phyloP scores from a whole-genome alignment of 2,888 invertebrate genomes.

The Calameuta pallipes region DNA sequence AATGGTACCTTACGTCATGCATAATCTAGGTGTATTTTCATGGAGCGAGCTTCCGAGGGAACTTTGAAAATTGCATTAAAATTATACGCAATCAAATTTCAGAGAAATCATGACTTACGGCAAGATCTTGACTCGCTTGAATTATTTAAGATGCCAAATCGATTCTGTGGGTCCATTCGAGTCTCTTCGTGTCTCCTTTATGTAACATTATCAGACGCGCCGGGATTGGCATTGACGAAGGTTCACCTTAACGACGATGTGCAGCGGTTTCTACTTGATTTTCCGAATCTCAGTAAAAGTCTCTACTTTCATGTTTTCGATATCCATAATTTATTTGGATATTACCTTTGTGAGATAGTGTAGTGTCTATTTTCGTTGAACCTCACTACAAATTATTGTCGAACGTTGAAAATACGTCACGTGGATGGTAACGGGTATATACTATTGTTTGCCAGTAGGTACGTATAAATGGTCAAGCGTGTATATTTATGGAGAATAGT shows the following conservation, averaged over 20 bases:
- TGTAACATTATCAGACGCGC: not conserved
- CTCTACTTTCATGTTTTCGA: not conserved
- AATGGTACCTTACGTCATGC: not conserved
- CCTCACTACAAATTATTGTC: not conserved
- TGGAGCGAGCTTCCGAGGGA: not conserved
- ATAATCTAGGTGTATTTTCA: not conserved
- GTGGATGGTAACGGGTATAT: not conserved
- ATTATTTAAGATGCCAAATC: not conserved
- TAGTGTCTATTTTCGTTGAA: not conserved
- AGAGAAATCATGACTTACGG: not conserved
- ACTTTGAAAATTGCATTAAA: not conserved
- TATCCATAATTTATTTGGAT: not conserved
- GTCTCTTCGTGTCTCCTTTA: not conserved
- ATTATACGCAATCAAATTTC: not conserved
- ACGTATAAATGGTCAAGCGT: constrained; percentile 32
- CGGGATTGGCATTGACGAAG: not conserved
- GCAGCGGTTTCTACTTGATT: not conserved
- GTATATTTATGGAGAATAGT: constrained; percentile 41
- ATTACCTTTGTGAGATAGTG: not conserved
- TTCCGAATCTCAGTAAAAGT: not conserved
- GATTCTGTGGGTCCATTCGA: not conserved
- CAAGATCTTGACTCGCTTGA: not conserved
- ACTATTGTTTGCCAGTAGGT: constrained; percentile 5
- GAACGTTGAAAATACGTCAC: not conserved
- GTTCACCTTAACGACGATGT: not conserved